Evolutionary conservation across 2,113 vertebrate genomes (phyloP), one percentile per base, ranked within the genome.

Genomic region (Panthera tigris): DNA sequence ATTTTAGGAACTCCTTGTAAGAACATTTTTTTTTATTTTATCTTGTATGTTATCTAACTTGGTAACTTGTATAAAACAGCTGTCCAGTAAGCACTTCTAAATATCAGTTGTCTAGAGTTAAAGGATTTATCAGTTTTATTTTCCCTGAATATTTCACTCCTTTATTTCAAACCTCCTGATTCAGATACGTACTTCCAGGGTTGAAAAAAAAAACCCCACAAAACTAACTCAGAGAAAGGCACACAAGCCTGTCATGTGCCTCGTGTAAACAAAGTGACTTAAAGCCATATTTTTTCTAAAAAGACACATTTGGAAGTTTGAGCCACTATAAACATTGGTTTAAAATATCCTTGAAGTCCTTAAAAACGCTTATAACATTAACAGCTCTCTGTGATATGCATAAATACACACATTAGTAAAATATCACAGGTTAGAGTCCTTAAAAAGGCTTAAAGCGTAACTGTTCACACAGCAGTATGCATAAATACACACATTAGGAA

Each of bases 401-500:
- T 95, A 96, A 97, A 97, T 89, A 95, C 3, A 83, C 61, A 31
- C 36, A 63, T 96, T 97, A 95, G 71, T 82, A 95, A 97, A 98
- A 96, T 97, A 68, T 97, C 96, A 98, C 89, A 96, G 73, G 68
- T 89, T 95, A 94, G 69, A 48, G 0, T 81, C 65, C 91, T 97
- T 96, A 95, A 94, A 98, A 97, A 66, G 88, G 78, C 52, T 97
- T 95, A 73, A 96, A 96, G 89, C 31, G 61, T 82, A 96, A 36
- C 83, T 96, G 82, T 97, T 98, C 65, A 84, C 25, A 83, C 71
- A 61, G 52, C 45, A 45, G 9, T 89, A 8, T 91, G 63, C 78
- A 95, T 97, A 98, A 98, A 98, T 92, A 96, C 5, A 97, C 94
- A 63, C 12, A 92, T 14, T 93, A 97, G 84, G 36, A 97, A 97